A percentile compares a stretch with the other conserved stretches of the same genome.
Conservation (phyloP, 2,797 vertebrate genomes). For the Morus bassanus region DNA sequence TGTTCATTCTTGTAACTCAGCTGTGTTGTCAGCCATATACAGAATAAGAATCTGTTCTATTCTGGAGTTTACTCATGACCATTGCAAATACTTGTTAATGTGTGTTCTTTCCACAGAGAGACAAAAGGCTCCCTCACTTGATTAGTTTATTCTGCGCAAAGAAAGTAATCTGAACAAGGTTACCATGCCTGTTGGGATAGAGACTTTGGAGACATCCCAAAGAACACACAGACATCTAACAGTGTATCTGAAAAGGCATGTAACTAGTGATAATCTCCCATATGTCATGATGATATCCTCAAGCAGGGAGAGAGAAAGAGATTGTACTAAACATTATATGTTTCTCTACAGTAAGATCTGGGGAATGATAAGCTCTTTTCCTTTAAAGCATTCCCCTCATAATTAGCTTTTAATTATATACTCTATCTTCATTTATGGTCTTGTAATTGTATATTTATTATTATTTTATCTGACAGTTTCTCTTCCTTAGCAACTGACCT, state of each 20-base stretch:
- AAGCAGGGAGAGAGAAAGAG: background rate
- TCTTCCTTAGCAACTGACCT: background rate
- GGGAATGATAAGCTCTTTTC: background rate
- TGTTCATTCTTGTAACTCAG: background rate
- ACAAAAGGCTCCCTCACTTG: background rate
- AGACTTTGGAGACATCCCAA: background rate
- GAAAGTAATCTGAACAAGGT: background rate
- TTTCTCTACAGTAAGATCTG: background rate
- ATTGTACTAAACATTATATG: background rate
- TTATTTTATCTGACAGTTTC: background rate
- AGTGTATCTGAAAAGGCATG: background rate
- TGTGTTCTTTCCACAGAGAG: background rate
- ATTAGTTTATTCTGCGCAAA: background rate
- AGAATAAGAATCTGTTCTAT: background rate
- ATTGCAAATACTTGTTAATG: background rate
- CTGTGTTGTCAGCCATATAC: background rate
- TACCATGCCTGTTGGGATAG: background rate
- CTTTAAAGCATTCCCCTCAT: background rate
- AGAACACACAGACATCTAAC: background rate
- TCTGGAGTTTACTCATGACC: background rate
- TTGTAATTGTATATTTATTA: background rate
- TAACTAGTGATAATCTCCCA: background rate
- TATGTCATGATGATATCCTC: background rate
- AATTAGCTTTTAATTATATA: conserved; percentile 23
- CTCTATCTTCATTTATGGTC: background rate